Base-by-base conservation (phyloP, 2,888 invertebrate genomes). In the Amphipoea oculea region DNA sequence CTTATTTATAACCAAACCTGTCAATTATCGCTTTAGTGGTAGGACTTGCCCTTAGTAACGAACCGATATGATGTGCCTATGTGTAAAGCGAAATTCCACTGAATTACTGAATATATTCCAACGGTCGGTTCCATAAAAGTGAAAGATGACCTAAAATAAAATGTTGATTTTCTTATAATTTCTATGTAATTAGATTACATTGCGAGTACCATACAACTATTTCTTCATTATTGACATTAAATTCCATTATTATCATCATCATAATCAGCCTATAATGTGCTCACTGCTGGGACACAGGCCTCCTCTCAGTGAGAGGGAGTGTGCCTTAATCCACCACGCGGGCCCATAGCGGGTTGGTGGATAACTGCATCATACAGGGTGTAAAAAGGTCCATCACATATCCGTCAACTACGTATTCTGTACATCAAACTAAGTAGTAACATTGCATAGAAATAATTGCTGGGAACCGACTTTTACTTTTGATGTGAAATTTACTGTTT, bases 1-100 rank as follows among this genome's bases (percentile, higher is more conserved):
- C 54, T 66, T 78, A 40, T 78, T 78, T 78, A 76, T 57, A 76
- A 17, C 45, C 36, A 66, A 66, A 66, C 77, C 65, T 66, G 65
- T 76, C 76, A 76, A 76, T 54, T 76, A 76, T 14, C 14, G 54
- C 17, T 36, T n/a, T 5, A 54, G 54, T 76, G 65, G 23, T n/a
- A n/a, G 9, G n/a, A 20, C 6, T 29, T 66, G 4, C 45, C 54
- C 54, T 76, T 77, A 17, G n/a, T 66, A 76, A 78, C 40, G 65
- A 76, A 66, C n/a, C 54, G 7, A 20, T 45, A 54, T 36, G 29
- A 63, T 23, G n/a, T 48, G 20, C 20, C n/a, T 54, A 54, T 54
- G 20, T 77, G 36, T 45, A 57, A 42, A 63, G 14, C 7, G n/a
- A 76, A 48, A 14, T 76, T 29, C 9, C 42, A 51, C 62, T 76